Percentiles rank a stretch among this genome's conserved stretches.
phyloP scores from a whole-genome alignment of 2,113 vertebrate genomes.

The Nettapus auritus region DNA sequence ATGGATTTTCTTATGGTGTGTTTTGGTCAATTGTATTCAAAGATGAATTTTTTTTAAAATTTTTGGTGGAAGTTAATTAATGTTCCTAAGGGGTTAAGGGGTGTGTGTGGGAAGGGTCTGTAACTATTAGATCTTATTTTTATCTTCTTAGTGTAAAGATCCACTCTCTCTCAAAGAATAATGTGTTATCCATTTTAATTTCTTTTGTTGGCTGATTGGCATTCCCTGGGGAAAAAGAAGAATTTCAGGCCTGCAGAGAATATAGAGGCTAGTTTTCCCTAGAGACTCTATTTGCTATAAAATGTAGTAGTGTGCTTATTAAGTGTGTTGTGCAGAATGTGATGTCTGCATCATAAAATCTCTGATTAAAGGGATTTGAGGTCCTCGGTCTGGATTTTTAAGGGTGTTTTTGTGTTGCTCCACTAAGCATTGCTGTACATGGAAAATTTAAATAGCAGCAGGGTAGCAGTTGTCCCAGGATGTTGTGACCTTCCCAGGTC shows the following conservation, averaged over 20 bases:
- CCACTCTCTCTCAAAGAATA: not conserved
- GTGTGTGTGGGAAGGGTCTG: rapidly evolving
- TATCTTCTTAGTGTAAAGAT: not conserved
- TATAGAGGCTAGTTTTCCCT: not conserved
- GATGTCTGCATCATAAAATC: not conserved
- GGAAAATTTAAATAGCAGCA: not conserved
- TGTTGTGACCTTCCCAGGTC: not conserved
- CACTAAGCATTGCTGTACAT: not conserved
- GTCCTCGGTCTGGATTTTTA: not conserved
- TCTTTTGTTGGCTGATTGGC: not conserved
- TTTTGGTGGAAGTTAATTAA: not conserved
- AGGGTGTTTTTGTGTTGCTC: not conserved
- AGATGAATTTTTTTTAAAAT: not conserved
- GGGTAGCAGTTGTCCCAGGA: not conserved
- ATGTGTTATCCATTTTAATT: not conserved
- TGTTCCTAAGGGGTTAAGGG: rapidly evolving
- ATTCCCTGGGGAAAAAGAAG: not conserved
- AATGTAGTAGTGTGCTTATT: not conserved
- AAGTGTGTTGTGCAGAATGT: not conserved
- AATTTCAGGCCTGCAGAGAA: not conserved
- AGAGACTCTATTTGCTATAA: not conserved
- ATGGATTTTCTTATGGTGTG: not conserved
- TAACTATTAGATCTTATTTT: not conserved
- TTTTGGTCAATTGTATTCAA: not conserved
- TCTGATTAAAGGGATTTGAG: not conserved